Conservation (phyloP, 2,797 vertebrate species). For the Alcedo quadribrachys region DNA sequence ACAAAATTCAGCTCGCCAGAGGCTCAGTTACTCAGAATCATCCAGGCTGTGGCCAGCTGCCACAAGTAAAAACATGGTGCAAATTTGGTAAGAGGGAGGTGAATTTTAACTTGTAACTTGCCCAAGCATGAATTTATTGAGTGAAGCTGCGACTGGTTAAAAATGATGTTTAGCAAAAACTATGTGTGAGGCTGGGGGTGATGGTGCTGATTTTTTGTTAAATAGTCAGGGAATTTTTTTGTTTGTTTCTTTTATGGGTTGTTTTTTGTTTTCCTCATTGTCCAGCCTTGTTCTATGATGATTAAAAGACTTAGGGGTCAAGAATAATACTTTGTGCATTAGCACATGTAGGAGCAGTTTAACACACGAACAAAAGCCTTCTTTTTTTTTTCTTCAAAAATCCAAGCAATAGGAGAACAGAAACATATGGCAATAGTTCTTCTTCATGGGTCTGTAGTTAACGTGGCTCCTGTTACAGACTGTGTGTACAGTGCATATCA, state of each 20-base stretch:
- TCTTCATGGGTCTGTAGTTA: neutral
- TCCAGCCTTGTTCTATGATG: neutral
- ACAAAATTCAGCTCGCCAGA: neutral
- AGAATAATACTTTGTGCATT: neutral
- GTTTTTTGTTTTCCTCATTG: neutral
- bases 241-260: neutral
- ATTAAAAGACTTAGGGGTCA: neutral
- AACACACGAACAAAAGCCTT: neutral
- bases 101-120: constrained; percentile 32
- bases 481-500: neutral
- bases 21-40: constrained; percentile 4
- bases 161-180: constrained; percentile 15
- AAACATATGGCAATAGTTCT: neutral
- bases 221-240: neutral
- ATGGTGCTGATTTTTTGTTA: neutral
- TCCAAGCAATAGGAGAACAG: neutral
- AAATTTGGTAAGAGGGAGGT: constrained; percentile 13
- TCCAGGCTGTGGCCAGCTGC: constrained; percentile 14
- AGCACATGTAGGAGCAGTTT: neutral
- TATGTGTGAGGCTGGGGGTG: neutral
- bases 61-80: constrained; percentile 9
- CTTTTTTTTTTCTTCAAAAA: neutral
- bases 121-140: constrained; percentile 17
- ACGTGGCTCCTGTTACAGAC: neutral
- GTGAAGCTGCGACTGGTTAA: neutral